These are phyloP conservation scores for Simalia tracyae DNA, from an alignment of 2,797 vertebrate genomes.

Conservation along the genomic window DNA sequence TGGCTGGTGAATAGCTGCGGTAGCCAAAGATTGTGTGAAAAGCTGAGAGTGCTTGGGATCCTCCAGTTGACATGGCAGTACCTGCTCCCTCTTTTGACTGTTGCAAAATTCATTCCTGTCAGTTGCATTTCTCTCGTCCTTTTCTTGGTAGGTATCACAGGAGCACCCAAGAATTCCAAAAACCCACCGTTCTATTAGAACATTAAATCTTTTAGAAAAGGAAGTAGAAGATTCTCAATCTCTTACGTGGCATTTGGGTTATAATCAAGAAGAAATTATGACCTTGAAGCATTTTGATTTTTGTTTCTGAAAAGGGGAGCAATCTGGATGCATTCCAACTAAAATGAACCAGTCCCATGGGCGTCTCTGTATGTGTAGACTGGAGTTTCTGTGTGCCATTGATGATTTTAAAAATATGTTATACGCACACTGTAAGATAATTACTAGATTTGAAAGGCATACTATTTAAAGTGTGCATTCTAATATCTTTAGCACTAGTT, in stretches of 20 bases:
- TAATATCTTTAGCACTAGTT: constrained; percentile 65
- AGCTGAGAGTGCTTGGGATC: constrained; percentile 58
- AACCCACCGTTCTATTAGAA: constrained; percentile 42
- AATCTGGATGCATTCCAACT: constrained; percentile 61
- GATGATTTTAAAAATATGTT: constrained; percentile 63
- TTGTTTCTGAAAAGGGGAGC: constrained; percentile 55
- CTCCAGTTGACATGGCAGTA: constrained; percentile 51
- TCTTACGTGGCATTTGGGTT: constrained; percentile 50
- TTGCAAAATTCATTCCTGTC: constrained; percentile 53
- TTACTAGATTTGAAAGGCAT: constrained; percentile 62
- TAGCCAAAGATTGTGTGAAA: constrained; percentile 53
- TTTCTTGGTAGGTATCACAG: constrained; percentile 44
- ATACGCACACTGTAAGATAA: constrained; percentile 61
- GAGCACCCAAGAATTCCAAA: constrained; percentile 37
- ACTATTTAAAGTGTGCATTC: constrained; percentile 63
- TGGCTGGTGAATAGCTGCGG: constrained; percentile 38
- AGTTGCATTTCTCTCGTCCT: constrained; percentile 61
- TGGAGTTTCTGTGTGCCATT: constrained; percentile 54
- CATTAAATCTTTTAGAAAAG: constrained; percentile 42
- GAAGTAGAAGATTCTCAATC: constrained; percentile 43
- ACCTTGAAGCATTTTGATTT: constrained; percentile 67
- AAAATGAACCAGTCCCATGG: constrained; percentile 63
- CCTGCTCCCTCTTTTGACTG: constrained; percentile 60
- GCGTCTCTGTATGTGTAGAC: constrained; percentile 48
- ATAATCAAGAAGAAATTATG: constrained; percentile 27